phyloP scores from a whole-genome alignment of 1,140 invertebrate genomes.

The Pissodes strobi region DNA sequence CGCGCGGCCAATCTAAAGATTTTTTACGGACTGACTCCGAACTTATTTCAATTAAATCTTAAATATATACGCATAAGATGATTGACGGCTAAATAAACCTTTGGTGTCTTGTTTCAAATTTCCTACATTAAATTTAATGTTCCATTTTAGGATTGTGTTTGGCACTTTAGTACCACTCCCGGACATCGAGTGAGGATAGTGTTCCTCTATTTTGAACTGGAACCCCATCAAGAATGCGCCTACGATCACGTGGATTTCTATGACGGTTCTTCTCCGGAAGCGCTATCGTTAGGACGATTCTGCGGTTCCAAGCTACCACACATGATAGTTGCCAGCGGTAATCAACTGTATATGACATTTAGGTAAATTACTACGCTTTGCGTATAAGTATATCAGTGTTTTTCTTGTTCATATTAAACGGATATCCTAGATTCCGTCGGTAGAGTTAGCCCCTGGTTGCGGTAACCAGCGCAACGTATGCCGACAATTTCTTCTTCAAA shows the following conservation, averaged over 20 bases:
- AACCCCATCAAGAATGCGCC: conserved; percentile 94
- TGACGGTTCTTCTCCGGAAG: conserved; percentile 85
- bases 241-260: conserved; percentile 95
- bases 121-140: conserved; percentile 96
- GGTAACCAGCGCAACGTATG: no score
- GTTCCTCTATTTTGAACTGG: conserved; percentile 93
- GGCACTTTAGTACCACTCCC: conserved; percentile 94
- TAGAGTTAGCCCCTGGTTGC: no score
- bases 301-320: conserved; percentile 90
- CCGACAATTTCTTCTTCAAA: no score
- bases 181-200: conserved; percentile 94
- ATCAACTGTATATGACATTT: conserved; percentile 95
- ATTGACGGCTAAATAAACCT: conserved; percentile 89
- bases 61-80: conserved; percentile 77
- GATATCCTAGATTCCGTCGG: no score
- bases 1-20: no score
- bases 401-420: no score
- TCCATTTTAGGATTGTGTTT: conserved; percentile 81
- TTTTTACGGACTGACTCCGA: no score
- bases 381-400: no score
- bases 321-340: conserved; percentile 85
- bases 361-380: conserved; percentile 95
- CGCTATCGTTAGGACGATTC: conserved; percentile 80
- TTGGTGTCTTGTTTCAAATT: no score
- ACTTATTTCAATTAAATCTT: no score